Conservation (phyloP, 2,113 vertebrate species). For the Campylorhamphus procurvoides region DNA sequence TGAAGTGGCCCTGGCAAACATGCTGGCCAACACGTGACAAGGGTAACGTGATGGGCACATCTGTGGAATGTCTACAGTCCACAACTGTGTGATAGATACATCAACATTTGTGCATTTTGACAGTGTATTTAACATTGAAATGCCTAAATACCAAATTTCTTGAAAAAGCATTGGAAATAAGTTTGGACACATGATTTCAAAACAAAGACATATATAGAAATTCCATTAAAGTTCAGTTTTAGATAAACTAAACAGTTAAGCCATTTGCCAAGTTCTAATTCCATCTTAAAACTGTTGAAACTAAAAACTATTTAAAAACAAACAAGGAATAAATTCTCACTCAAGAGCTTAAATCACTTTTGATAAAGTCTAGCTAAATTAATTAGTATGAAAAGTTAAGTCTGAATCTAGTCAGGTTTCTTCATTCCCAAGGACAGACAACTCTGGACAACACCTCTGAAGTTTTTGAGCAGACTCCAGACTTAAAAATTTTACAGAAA, state of each 20-base stretch:
- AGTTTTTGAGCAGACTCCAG: neutral
- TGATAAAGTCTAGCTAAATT: neutral
- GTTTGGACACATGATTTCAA: neutral
- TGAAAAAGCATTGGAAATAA: neutral
- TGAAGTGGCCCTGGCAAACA: neutral
- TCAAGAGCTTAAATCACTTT: neutral
- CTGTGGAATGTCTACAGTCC: neutral
- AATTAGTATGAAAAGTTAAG: neutral
- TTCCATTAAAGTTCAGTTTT: neutral
- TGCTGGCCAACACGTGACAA: neutral
- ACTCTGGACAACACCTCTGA: neutral
- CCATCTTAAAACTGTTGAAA: neutral
- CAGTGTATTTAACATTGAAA: neutral
- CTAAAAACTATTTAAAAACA: neutral
- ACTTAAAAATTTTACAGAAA: neutral
- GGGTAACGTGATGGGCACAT: neutral
- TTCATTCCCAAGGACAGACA: neutral
- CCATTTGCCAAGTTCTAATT: neutral
- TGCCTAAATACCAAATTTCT: neutral
- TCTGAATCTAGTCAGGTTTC: neutral
- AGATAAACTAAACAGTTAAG: neutral
- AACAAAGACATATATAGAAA: neutral
- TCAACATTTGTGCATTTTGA: neutral
- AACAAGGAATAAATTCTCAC: neutral
- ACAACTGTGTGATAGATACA: neutral